A percentile compares a stretch with the other conserved stretches of the same genome.
phyloP scores from a whole-genome alignment of 1,140 invertebrate species.

The Wiebesia pumilae region DNA sequence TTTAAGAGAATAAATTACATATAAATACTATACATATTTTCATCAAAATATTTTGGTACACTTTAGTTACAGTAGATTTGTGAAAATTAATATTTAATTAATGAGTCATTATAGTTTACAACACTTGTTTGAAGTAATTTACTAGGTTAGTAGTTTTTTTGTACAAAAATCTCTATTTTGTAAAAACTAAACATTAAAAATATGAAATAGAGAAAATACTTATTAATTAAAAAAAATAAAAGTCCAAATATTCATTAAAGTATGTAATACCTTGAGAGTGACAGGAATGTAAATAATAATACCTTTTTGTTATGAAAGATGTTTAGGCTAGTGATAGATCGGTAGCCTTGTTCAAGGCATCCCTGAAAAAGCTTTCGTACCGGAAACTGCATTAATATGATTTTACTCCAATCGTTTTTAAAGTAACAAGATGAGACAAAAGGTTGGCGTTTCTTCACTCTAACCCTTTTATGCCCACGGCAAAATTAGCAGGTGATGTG shows the following conservation, averaged over 20 bases:
- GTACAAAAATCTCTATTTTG: neutral
- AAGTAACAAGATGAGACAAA: neutral
- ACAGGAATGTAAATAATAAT: neutral
- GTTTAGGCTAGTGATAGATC: constrained; percentile 35
- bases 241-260: neutral
- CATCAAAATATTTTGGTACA: neutral
- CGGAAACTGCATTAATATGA: constrained; percentile 46
- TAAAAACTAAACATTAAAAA: neutral
- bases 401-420: neutral
- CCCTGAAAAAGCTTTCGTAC: constrained; percentile 43
- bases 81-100: neutral
- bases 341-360: constrained; percentile 54
- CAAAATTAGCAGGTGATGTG: constrained; percentile 40
- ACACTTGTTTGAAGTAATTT: neutral
- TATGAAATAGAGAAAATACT: neutral
- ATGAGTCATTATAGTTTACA: neutral
- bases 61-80: neutral
- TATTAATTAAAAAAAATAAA: neutral
- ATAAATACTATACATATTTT: neutral
- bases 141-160: neutral
- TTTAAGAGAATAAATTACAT: neutral
- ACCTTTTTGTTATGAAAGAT: constrained; percentile 47
- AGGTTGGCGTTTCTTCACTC: neutral
- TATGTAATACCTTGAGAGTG: neutral
- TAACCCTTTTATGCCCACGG: constrained; percentile 22